Conservation (phyloP, 2,888 invertebrate genomes). For the Zygothrica quintamaculata region DNA sequence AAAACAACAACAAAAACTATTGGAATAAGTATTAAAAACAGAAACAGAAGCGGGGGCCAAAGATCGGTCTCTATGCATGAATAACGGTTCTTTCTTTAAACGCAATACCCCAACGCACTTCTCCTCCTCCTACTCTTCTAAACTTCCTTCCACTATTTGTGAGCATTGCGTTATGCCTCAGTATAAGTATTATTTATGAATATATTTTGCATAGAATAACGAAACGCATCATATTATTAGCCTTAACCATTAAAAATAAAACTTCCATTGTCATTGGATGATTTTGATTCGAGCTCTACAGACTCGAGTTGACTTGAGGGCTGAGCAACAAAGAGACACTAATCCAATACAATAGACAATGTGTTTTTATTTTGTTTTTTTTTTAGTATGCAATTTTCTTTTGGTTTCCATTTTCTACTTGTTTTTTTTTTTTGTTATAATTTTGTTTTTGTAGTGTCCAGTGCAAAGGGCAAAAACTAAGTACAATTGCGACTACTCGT, state of each 20-base stretch:
- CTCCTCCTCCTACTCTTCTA: conserved; percentile 18
- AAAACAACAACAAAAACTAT: neutral
- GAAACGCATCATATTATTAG: too few relatives aligned
- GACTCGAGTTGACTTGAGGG: neutral
- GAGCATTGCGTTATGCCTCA: too few relatives aligned
- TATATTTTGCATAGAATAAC: too few relatives aligned
- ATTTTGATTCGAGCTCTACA: neutral
- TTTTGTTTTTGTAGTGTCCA: conserved; percentile 2
- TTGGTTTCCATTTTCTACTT: neutral
- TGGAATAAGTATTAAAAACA: conserved; percentile 13
- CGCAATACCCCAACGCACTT: too few relatives aligned
- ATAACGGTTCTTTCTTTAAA: conserved; percentile 47
- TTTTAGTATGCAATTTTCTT: conserved; percentile 22
- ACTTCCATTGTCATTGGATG: too few relatives aligned
- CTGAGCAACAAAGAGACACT: neutral
- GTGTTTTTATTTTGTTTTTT: too few relatives aligned
- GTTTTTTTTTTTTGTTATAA: neutral
- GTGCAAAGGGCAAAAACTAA: conserved; percentile 35
- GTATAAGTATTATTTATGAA: too few relatives aligned
- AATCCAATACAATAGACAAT: conserved; percentile 14
- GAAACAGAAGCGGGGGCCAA: conserved; percentile 33
- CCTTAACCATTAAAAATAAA: too few relatives aligned
- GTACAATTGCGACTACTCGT: too few relatives aligned
- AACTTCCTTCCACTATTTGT: too few relatives aligned
- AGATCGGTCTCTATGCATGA: conserved; percentile 50